Conservation (phyloP, 2,888 invertebrate species). For the Eupithecia pulchellata region DNA sequence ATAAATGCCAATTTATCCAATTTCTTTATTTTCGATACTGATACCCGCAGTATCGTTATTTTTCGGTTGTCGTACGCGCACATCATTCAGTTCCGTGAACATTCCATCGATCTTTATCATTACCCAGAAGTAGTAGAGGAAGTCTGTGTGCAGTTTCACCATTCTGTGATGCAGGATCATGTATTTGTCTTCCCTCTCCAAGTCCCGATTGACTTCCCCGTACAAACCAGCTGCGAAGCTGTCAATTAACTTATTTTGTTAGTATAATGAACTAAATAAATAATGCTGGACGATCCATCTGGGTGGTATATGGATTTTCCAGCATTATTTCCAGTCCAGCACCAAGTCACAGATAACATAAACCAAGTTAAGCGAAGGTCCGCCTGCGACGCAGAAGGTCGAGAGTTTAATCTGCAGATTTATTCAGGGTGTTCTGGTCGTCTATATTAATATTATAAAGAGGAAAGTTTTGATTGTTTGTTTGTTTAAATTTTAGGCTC, state of each 20-base stretch:
- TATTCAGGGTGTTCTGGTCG: too few species aligned
- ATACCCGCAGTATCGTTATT: not conserved
- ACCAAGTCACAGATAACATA: too few species aligned
- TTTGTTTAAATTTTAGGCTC: too few species aligned
- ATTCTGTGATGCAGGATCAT: conserved; percentile 48
- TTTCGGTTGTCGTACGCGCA: conserved; percentile 7
- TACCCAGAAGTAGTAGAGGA: conserved; percentile 57
- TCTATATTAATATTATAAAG: too few species aligned
- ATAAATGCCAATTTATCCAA: not conserved
- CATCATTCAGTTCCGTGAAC: conserved; percentile 15
- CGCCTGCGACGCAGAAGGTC: too few species aligned
- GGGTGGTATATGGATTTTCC: too few species aligned
- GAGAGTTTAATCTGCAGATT: too few species aligned
- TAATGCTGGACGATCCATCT: too few species aligned
- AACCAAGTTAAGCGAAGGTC: too few species aligned
- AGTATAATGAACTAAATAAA: too few species aligned
- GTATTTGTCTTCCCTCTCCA: not conserved
- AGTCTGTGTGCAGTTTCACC: conserved; percentile 53
- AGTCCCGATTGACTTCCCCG: not conserved
- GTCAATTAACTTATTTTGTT: not conserved
- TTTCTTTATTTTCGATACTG: not conserved
- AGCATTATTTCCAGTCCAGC: too few species aligned
- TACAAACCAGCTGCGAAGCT: not conserved
- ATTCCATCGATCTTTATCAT: conserved; percentile 51
- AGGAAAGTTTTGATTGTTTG: too few species aligned